These are phyloP conservation scores for Hormiphora californensis DNA, from an alignment of 37 sponge, comb jelly and placozoan genomes.

Conservation along the genomic window DNA sequence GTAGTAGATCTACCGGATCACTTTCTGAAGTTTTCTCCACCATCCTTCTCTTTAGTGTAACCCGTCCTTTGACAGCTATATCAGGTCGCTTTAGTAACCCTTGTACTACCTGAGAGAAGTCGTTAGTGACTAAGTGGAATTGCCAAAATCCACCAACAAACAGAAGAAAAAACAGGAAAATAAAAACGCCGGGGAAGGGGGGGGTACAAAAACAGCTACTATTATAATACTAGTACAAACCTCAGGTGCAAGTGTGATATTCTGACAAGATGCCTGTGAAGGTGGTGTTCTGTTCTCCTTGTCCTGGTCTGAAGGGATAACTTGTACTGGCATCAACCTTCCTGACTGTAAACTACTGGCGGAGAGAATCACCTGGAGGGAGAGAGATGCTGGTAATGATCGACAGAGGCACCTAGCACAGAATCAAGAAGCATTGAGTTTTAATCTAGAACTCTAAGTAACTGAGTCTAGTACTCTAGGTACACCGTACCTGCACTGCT, in stretches of 20 bases:
- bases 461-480: too few species aligned
- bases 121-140: too few species aligned
- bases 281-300: not conserved
- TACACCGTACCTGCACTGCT: too few species aligned
- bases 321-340: not conserved
- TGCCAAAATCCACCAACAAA: too few species aligned
- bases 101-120: slow-evolving; percentile 1
- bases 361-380: slow-evolving; percentile 6
- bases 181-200: too few species aligned
- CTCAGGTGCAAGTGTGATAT: not conserved
- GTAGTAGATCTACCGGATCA: slow-evolving; percentile 7
- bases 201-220: too few species aligned
- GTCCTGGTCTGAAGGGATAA: slow-evolving; percentile 2
- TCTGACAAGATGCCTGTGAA: not conserved
- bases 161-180: too few species aligned
- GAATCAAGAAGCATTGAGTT: too few species aligned
- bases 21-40: not conserved
- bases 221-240: not conserved
- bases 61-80: not conserved
- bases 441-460: too few species aligned
- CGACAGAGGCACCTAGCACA: too few species aligned
- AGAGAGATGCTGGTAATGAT: too few species aligned
- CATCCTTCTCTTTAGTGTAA: not conserved
- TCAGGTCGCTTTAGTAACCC: not conserved
- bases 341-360: slow-evolving; percentile 1